phyloP scores from a whole-genome alignment of 2,797 vertebrate genomes.

The Bradypus variegatus region DNA sequence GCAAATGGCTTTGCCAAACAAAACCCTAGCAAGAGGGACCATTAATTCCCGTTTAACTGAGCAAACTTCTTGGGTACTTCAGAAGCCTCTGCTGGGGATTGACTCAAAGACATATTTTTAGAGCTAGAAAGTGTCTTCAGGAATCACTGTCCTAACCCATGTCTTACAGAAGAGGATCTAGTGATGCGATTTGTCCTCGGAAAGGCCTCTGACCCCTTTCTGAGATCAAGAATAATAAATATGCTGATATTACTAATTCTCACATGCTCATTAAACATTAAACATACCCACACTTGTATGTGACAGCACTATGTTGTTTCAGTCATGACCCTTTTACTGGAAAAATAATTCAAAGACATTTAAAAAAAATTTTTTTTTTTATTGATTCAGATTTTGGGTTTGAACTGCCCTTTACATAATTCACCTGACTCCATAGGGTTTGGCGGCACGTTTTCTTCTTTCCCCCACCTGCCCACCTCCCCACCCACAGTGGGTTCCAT shows the following conservation, averaged over 20 bases:
- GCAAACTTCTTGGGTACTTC: fast-evolving
- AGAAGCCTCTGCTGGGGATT: not conserved
- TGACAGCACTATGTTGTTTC: fast-evolving
- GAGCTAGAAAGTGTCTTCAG: fast-evolving
- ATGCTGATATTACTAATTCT: fast-evolving
- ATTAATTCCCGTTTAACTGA: fast-evolving
- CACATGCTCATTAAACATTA: fast-evolving
- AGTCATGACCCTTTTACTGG: not conserved
- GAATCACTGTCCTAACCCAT: fast-evolving
- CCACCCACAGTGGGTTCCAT: not conserved
- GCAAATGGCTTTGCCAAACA: fast-evolving
- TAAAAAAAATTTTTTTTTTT: not conserved
- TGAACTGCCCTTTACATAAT: not conserved
- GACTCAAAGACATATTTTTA: not conserved
- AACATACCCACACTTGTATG: fast-evolving
- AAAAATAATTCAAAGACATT: not conserved
- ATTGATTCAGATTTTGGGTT: not conserved
- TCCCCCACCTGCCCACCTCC: not conserved
- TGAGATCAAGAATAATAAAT: fast-evolving
- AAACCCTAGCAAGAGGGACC: not conserved
- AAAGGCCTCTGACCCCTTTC: fast-evolving
- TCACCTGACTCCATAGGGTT: not conserved
- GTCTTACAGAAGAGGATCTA: not conserved
- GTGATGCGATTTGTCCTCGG: fast-evolving
- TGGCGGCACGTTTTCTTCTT: not conserved